These are phyloP conservation scores for Hemicrepidius hirtus DNA, from an alignment of 2,888 invertebrate species.

Conservation along the genomic window DNA sequence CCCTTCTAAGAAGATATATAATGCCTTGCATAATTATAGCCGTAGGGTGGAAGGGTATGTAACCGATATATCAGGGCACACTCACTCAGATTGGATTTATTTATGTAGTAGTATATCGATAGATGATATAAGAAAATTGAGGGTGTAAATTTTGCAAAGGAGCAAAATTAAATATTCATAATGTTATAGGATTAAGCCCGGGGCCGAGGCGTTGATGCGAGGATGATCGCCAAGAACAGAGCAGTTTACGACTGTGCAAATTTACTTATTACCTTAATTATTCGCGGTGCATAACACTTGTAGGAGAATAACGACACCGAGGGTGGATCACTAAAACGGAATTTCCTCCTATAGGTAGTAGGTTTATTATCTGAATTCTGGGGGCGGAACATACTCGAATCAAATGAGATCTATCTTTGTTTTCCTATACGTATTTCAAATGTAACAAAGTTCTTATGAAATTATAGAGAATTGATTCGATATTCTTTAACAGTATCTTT, in stretches of 20 bases:
- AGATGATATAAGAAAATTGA: conserved; percentile 13
- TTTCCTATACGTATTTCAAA: too few species aligned
- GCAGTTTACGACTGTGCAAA: conserved; percentile 41
- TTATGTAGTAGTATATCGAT: conserved; percentile 9
- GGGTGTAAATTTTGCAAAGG: conserved; percentile 26
- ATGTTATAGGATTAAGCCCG: conserved; percentile 28
- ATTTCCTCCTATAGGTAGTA: conserved; percentile 17
- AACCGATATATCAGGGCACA: conserved; percentile 20
- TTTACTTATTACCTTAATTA: conserved; percentile 45
- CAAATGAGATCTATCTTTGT: neutral
- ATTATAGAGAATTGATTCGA: too few species aligned
- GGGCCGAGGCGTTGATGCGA: conserved; percentile 35
- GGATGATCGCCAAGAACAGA: conserved; percentile 40
- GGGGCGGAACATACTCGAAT: neutral
- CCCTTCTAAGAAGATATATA: conserved; percentile 40
- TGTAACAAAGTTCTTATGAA: too few species aligned
- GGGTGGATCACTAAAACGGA: conserved; percentile 23
- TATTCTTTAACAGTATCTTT: too few species aligned
- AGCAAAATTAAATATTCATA: conserved; percentile 45
- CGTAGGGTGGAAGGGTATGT: conserved; percentile 30
- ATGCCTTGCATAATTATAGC: conserved; percentile 40
- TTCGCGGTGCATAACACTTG: conserved; percentile 42
- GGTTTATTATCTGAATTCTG: conserved; percentile 6
- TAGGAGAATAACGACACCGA: conserved; percentile 27
- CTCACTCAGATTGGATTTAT: conserved; percentile 2